Evolutionary conservation across 64 coral and sea anemone species (phyloP).

Genomic region (Montipora capricornis): DNA sequence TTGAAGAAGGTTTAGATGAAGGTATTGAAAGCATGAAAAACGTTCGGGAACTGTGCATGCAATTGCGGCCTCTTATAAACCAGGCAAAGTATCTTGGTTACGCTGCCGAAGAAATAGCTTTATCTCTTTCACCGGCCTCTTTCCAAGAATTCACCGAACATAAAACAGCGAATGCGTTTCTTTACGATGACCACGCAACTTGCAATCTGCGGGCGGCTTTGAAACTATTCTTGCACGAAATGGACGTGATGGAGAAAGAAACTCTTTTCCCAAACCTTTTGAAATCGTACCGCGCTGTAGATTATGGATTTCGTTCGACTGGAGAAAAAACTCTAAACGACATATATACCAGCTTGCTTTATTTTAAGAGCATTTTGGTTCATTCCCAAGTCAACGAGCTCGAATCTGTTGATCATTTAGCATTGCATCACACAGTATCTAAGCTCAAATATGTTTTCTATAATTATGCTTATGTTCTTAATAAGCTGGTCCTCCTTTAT

Average conservation of each 20-base stretch:
- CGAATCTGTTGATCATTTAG: neutral
- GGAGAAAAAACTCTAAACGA: constrained; percentile 24
- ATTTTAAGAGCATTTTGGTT: neutral
- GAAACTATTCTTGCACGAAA: neutral
- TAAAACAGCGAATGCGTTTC: neutral
- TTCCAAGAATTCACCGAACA: constrained; percentile 25
- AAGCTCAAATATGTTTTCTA: neutral
- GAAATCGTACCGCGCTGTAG: neutral
- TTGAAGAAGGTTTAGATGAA: neutral
- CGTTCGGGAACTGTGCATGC: neutral
- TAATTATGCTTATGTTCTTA: neutral
- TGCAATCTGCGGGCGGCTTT: constrained; percentile 2
- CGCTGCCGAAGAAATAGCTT: constrained; percentile 21
- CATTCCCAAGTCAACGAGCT: neutral
- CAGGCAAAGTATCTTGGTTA: constrained; percentile 15
- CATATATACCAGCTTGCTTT: neutral
- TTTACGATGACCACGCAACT: constrained; percentile 11
- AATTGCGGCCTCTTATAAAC: neutral
- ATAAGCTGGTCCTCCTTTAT: neutral
- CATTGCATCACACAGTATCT: neutral
- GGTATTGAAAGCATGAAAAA: neutral
- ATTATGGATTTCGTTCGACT: constrained; percentile 1
- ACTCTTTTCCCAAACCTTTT: constrained; percentile 16
- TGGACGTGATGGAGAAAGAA: constrained; percentile 13
- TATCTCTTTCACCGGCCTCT: constrained; percentile 20